phyloP scores from a whole-genome alignment of 2,888 invertebrate species.

The Lysandra bellargus region DNA sequence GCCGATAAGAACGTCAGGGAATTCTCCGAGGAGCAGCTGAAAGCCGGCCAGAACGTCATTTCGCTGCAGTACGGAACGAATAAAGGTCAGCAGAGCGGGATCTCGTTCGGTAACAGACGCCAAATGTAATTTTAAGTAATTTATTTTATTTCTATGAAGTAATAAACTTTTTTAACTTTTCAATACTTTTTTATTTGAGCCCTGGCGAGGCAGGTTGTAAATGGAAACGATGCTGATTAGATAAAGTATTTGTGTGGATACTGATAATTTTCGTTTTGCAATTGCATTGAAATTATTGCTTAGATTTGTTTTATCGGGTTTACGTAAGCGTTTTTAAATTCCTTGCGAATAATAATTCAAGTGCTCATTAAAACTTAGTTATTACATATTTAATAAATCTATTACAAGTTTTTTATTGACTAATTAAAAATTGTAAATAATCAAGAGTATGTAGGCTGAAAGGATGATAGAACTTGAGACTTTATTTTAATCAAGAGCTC shows the following conservation, averaged over 20 bases:
- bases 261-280: constrained; percentile 20
- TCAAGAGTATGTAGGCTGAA: not conserved
- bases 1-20: constrained; percentile 95
- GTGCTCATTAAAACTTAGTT: not conserved
- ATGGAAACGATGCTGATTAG: constrained; percentile 50
- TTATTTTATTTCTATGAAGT: constrained; percentile 45
- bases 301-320: constrained; percentile 24
- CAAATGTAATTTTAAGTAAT: constrained; percentile 88
- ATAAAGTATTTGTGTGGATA: constrained; percentile 45
- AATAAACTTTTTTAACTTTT: constrained; percentile 63
- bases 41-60: constrained; percentile 95
- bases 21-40: constrained; percentile 95
- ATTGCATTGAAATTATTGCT: constrained; percentile 25
- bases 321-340: constrained; percentile 21
- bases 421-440: not conserved
- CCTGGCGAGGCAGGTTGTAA: constrained; percentile 48
- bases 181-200: constrained; percentile 40
- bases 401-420: not conserved
- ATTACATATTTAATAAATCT: not conserved
- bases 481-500: not conserved
- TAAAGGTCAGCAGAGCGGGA: constrained; percentile 97
- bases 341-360: not conserved
- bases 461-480: not conserved
- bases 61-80: constrained; percentile 98
- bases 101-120: constrained; percentile 96